phyloP scores from a whole-genome alignment of 2,888 invertebrate genomes.

The Drosophila yooni region DNA sequence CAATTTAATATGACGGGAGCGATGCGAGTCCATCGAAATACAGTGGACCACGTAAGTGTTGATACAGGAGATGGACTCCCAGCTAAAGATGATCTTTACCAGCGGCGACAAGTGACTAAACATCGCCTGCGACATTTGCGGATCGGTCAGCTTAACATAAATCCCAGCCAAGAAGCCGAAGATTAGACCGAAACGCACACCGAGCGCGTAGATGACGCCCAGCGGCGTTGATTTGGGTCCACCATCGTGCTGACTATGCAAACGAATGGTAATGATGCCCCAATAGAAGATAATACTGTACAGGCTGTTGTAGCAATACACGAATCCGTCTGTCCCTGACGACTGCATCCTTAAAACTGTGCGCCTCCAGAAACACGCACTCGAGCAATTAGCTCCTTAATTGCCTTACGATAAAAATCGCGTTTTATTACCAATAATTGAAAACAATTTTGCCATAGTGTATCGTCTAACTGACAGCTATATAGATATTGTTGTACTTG shows the following conservation, averaged over 20 bases:
- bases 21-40: slow-evolving; percentile 60
- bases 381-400: slow-evolving; percentile 17
- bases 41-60: slow-evolving; percentile 60
- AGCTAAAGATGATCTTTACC: slow-evolving; percentile 62
- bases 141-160: slow-evolving; percentile 56
- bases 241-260: slow-evolving; percentile 33
- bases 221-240: slow-evolving; percentile 42
- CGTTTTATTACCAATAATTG: slow-evolving; percentile 10
- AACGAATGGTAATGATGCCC: slow-evolving; percentile 67
- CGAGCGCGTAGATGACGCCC: slow-evolving; percentile 36
- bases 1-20: slow-evolving; percentile 60
- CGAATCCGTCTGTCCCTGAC: slow-evolving; percentile 22
- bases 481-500: not conserved
- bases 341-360: slow-evolving; percentile 25
- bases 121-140: slow-evolving; percentile 61
- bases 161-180: slow-evolving; percentile 59
- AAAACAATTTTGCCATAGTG: slow-evolving; percentile 25
- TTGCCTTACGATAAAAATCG: slow-evolving; percentile 34
- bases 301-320: slow-evolving; percentile 68
- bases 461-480: slow-evolving; percentile 15
- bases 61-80: slow-evolving; percentile 66
- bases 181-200: slow-evolving; percentile 42
- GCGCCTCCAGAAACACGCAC: not conserved
- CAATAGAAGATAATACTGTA: slow-evolving; percentile 63
- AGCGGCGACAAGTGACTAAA: slow-evolving; percentile 69